Conservation (phyloP, 2,113 vertebrate species). For the Coturnix japonica region DNA sequence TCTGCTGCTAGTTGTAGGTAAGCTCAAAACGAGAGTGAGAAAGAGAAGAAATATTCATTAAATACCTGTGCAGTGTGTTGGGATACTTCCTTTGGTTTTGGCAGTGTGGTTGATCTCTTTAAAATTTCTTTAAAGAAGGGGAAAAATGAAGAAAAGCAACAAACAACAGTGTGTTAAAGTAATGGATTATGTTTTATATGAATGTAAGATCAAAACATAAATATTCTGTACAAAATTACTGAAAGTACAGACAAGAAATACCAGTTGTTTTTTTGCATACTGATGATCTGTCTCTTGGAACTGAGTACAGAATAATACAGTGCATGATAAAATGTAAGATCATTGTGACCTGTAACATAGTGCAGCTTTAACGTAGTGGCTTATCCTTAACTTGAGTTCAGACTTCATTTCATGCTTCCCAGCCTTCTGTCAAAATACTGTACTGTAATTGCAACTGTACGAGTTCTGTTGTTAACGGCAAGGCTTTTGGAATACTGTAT, state of each 20-base stretch:
- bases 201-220: neutral
- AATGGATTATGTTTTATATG: neutral
- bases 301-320: neutral
- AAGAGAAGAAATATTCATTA: neutral
- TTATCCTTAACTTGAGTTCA: constrained; percentile 79
- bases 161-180: neutral
- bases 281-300: neutral
- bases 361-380: constrained; percentile 84
- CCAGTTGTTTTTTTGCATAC: neutral
- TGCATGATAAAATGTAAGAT: neutral
- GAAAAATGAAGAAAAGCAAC: neutral
- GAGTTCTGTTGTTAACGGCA: constrained; percentile 47
- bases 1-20: neutral
- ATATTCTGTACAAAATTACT: neutral
- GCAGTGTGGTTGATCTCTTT: neutral
- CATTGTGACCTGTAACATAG: constrained; percentile 66
- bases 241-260: neutral
- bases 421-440: constrained; percentile 70
- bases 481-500: constrained; percentile 81
- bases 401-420: constrained; percentile 84
- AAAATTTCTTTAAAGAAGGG: neutral
- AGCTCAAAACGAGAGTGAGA: neutral
- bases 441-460: constrained; percentile 49
- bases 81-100: neutral
- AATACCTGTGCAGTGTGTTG: neutral